Percentiles rank a stretch among this genome's conserved stretches.
phyloP scores from a whole-genome alignment of 2,113 vertebrate species.

The Zosterops pallidus region DNA sequence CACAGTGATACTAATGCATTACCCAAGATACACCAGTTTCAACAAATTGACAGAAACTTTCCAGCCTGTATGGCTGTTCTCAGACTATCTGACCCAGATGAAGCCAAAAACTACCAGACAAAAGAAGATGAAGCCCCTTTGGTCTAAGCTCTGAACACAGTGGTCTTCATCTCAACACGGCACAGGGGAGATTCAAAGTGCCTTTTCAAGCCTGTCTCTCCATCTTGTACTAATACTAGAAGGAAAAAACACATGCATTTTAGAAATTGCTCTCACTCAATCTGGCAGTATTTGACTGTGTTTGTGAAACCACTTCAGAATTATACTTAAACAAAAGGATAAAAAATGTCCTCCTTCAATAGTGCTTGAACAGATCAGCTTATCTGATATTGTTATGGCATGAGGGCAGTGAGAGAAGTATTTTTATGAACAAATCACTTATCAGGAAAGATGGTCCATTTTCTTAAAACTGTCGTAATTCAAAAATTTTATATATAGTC shows the following conservation, averaged over 20 bases:
- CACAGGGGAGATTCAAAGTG: neutral
- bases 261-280: conserved; percentile 22
- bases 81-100: neutral
- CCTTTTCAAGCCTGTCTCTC: neutral
- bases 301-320: conserved; percentile 60
- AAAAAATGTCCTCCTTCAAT: conserved; percentile 44
- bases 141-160: neutral
- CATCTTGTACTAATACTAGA: neutral
- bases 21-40: neutral
- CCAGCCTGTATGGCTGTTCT: neutral
- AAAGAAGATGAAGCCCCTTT: neutral
- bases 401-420: conserved; percentile 13
- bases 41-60: neutral
- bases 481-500: neutral
- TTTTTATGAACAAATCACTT: conserved; percentile 41
- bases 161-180: rapidly evolving
- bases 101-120: neutral
- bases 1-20: rapidly evolving
- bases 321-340: neutral
- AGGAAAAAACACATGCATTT: neutral
- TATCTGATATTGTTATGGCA: conserved; percentile 24
- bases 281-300: conserved; percentile 24
- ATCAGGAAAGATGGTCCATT: conserved; percentile 34
- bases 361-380: conserved; percentile 53
- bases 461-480: conserved; percentile 21